These are phyloP conservation scores for Caenorhabditis tropicalis DNA, from an alignment of 1,140 invertebrate genomes.

Conservation along the genomic window DNA sequence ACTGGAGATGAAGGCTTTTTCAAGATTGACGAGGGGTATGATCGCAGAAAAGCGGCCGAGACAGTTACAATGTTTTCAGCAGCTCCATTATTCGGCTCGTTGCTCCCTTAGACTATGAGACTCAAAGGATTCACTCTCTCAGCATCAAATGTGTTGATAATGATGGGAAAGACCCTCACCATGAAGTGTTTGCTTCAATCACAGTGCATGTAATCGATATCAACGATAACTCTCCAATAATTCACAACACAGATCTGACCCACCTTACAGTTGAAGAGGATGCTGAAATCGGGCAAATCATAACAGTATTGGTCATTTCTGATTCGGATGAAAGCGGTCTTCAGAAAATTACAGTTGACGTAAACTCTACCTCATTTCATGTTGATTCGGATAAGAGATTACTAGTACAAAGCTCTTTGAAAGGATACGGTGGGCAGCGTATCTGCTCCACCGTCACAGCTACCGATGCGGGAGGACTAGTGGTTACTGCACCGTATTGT, in stretches of 20 bases:
- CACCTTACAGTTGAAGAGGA: conserved; percentile 49
- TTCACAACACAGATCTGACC: conserved; percentile 44
- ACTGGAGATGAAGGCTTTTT: conserved; percentile 42
- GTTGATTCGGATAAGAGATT: conserved; percentile 31
- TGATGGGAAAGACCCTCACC: not conserved
- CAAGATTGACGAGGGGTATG: conserved; percentile 34
- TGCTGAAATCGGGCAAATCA: conserved; percentile 13
- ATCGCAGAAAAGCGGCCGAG: not conserved
- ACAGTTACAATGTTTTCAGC: conserved; percentile 6
- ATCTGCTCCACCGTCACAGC: conserved; percentile 46
- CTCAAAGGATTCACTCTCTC: conserved; percentile 27
- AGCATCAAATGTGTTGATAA: conserved; percentile 33
- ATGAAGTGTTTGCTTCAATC: conserved; percentile 49
- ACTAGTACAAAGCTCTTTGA: not conserved
- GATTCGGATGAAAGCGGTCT: conserved; percentile 45
- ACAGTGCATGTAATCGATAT: conserved; percentile 39
- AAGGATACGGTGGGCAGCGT: conserved; percentile 45
- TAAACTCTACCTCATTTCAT: not conserved
- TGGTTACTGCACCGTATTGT: conserved; percentile 31
- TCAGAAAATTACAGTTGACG: conserved; percentile 8
- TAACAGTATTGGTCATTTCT: conserved; percentile 22
- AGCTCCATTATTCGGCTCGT: conserved; percentile 33
- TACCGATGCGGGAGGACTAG: conserved; percentile 17
- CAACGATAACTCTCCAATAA: conserved; percentile 45
- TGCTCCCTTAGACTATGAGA: conserved; percentile 31